Conservation (phyloP, 2,113 vertebrate genomes). For the Neotoma lepida region DNA sequence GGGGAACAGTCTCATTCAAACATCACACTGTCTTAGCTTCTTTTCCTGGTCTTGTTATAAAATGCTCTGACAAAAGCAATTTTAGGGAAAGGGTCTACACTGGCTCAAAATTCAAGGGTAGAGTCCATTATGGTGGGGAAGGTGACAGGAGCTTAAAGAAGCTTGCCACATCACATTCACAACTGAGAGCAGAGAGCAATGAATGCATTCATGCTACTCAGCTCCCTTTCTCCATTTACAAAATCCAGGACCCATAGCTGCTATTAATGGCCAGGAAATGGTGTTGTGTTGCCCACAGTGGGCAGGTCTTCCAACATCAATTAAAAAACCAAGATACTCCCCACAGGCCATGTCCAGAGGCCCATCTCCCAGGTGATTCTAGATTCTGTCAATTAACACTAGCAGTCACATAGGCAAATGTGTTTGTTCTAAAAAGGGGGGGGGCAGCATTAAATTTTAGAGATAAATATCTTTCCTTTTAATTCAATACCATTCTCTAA, state of each 20-base stretch:
- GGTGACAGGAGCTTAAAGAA: neutral
- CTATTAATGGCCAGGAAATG: neutral
- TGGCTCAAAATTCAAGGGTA: neutral
- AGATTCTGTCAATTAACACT: neutral
- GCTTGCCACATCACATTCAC: neutral
- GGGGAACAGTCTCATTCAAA: neutral
- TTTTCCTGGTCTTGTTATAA: neutral
- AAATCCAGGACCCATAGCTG: neutral
- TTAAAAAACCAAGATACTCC: neutral
- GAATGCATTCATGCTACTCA: neutral
- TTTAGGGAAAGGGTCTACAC: neutral
- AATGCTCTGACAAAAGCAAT: neutral
- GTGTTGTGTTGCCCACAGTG: neutral
- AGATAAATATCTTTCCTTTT: slow-evolving; percentile 24
- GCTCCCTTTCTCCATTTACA: neutral
- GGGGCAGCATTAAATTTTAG: neutral
- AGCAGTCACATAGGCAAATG: neutral
- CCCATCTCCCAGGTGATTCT: neutral
- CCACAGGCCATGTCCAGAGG: neutral
- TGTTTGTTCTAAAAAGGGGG: slow-evolving; percentile 30
- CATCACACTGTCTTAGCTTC: neutral
- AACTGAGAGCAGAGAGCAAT: too few species aligned
- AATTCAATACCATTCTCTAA: neutral
- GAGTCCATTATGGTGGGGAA: neutral
- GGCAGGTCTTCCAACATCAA: neutral